Base-by-base conservation (phyloP, 35 echinoderm and acorn worm genomes). In the Diadema setosum region DNA sequence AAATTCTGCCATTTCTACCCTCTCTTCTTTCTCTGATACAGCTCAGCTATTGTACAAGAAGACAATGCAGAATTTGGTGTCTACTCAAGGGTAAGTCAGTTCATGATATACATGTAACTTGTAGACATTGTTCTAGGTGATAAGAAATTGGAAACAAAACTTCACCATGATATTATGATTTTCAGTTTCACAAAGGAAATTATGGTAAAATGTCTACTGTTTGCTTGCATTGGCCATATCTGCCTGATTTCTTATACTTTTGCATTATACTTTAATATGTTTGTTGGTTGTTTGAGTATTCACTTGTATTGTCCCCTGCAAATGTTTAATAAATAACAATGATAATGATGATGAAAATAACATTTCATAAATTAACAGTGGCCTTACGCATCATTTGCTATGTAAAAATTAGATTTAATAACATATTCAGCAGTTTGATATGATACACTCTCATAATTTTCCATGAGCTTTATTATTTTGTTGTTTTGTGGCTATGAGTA, bases 11-110 rank as follows among this genome's bases (percentile, higher is more conserved):
- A 40, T 41, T 34, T 50, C 3, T 85, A 16, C 24, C 16, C 39
- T 23, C 20, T 30, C 40, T 37, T 18, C 50, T 69, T 84, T 82
- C 1, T 65, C 3, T 56, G 20, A 26, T n/a, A 50, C 88, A 90
- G 88, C 43, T 41, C 60, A 36, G 84, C 80, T 34, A 90, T 90
- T 17, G 41, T 42, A 59, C 88, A 90, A 83, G 88, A 90, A 21
- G 88, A 90, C 81, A 90, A 83, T 84, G 88, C 88, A 55, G 65
- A 83, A 45, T 90, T 90, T 74, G 88, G 88, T 43, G 52, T 65
- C 24, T 90, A 83, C 50, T 90, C 80, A 12, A 82, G 81, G 43
- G 88, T 90, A 82, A 90, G 88, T 84, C 21, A 67, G 7, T 14
- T 29, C 11, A 2, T 2, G 14, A 0, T 55, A 1, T 55, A 16